Percentiles rank a stretch among this genome's conserved stretches.
These are phyloP conservation scores for Bagarius yarrelli DNA, from an alignment of 2,113 vertebrate species.

Conservation along the genomic window DNA sequence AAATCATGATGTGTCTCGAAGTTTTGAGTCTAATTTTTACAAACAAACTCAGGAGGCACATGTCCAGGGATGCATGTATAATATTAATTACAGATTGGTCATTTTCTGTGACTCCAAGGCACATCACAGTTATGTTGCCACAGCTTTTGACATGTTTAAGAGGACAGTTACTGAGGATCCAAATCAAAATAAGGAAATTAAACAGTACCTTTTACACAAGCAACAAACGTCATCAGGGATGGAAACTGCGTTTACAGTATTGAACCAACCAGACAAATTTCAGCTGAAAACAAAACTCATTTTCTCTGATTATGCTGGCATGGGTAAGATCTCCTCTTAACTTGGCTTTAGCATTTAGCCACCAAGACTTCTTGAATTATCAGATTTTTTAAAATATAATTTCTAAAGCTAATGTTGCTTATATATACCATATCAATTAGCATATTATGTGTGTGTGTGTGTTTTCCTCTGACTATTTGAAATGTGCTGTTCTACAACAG, in stretches of 20 bases:
- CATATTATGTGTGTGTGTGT: not conserved
- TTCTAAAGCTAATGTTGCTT: not conserved
- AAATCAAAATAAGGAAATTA: conserved; percentile 14
- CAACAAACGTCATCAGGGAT: not conserved
- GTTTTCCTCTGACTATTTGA: not conserved
- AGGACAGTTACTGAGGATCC: conserved; percentile 17
- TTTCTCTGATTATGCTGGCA: conserved; percentile 47
- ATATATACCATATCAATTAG: not conserved
- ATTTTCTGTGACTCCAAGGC: conserved; percentile 44
- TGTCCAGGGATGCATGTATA: not conserved
- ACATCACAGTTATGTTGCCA: conserved; percentile 49
- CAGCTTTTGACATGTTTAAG: conserved; percentile 48
- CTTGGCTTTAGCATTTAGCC: not conserved
- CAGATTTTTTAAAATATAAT: not conserved
- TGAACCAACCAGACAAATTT: conserved; percentile 16
- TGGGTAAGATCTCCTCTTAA: conserved; percentile 37
- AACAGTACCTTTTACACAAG: conserved; percentile 39
- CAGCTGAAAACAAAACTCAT: conserved; percentile 45
- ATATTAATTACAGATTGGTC: conserved; percentile 32
- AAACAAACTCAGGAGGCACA: conserved; percentile 12
- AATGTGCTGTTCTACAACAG: conserved; percentile 54
- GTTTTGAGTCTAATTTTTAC: conserved; percentile 67
- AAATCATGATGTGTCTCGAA: conserved; percentile 72
- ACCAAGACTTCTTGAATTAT: not conserved
- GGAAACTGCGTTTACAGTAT: conserved; percentile 31